A percentile compares a stretch with the other conserved stretches of the same genome.
Conservation (phyloP, 2,113 vertebrate species). For the Scopus umbretta region DNA sequence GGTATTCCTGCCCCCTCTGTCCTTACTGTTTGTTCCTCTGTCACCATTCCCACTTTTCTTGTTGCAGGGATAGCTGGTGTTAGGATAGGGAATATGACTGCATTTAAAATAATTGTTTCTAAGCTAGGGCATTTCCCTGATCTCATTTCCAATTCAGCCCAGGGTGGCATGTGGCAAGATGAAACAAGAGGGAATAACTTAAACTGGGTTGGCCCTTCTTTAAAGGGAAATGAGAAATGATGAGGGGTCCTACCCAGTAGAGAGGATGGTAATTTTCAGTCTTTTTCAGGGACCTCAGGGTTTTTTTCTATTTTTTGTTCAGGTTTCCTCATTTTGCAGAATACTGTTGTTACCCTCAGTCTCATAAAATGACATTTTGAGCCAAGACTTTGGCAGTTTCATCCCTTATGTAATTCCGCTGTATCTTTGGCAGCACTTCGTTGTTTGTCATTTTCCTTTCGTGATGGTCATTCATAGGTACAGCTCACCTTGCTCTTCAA, state of each 20-base stretch:
- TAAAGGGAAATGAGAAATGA: neutral
- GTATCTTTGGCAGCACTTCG: accelerated
- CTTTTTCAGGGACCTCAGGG: neutral
- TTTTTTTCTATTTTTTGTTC: neutral
- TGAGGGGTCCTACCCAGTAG: neutral
- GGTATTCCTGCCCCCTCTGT: neutral
- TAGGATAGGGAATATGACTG: neutral
- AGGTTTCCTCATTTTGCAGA: neutral
- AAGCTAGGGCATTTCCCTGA: neutral
- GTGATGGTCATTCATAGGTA: neutral
- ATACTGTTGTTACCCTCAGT: neutral
- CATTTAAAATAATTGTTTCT: neutral
- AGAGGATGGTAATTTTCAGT: neutral
- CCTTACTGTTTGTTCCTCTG: neutral
- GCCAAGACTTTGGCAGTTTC: neutral
- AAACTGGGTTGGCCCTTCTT: neutral
- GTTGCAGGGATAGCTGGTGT: neutral
- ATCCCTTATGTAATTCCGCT: neutral
- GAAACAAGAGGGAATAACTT: neutral
- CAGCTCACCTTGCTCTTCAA: neutral
- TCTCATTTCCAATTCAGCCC: neutral
- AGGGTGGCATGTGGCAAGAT: neutral
- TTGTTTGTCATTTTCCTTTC: neutral
- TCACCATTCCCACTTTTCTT: neutral
- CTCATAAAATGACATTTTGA: neutral